Percentiles rank a stretch among this genome's conserved stretches.
These are phyloP conservation scores for Luperina nickerlii DNA, from an alignment of 2,888 invertebrate genomes.

Conservation along the genomic window DNA sequence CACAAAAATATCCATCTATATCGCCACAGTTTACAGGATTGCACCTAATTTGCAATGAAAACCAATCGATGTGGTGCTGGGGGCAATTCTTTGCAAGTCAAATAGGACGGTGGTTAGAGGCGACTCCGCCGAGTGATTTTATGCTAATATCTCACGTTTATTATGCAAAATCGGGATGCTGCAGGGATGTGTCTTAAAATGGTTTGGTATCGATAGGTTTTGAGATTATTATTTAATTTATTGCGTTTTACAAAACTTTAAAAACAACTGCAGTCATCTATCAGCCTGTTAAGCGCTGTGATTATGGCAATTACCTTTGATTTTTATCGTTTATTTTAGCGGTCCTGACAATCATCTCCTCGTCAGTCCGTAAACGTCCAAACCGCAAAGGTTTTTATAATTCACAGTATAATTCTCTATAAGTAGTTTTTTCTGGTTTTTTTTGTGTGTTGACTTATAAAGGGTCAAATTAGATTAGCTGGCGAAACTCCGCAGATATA, in stretches of 20 bases:
- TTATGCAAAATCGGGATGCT: constrained; percentile 82
- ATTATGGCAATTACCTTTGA: neutral
- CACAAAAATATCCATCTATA: constrained; percentile 2
- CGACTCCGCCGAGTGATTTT: constrained; percentile 81
- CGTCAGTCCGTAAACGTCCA: too few species aligned
- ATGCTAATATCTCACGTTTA: constrained; percentile 86
- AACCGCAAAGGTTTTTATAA: neutral
- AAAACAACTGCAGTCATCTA: neutral
- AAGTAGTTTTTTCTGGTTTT: neutral
- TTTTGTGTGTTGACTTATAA: too few species aligned
- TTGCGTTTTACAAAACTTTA: neutral
- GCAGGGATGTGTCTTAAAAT: constrained; percentile 61
- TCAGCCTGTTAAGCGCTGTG: neutral
- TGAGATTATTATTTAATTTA: neutral
- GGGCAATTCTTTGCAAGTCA: constrained; percentile 86
- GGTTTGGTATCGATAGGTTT: constrained; percentile 34
- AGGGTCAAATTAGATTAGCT: too few species aligned
- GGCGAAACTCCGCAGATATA: too few species aligned
- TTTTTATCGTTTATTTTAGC: neutral
- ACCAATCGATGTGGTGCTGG: constrained; percentile 72
- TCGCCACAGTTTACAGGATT: constrained; percentile 47
- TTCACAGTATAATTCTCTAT: neutral
- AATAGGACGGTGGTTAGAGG: constrained; percentile 82
- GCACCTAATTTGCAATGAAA: constrained; percentile 73
- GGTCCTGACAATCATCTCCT: neutral